Base-by-base conservation (phyloP, 2,797 vertebrate genomes). In the Meriones psammophilus region DNA sequence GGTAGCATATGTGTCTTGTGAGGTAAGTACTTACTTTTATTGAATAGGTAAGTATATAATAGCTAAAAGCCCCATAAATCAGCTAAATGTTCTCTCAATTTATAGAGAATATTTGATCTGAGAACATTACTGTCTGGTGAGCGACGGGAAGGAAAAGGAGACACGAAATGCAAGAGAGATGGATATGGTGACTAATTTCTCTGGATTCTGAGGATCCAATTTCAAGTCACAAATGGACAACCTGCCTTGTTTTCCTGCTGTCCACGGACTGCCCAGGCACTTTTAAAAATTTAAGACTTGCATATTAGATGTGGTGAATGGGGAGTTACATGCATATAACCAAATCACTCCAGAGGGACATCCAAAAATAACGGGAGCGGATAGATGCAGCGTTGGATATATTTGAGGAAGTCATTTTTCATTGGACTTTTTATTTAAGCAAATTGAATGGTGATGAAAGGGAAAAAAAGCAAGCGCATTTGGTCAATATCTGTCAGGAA, bases 11-110 rank as follows among this genome's bases (percentile, higher is more conserved):
- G 98, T 98, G 98, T 98, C 97, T 92, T 98, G 98, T 98, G 98
- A 98, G 98, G 98, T 98, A 98, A 98, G 98, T 98, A 98, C 98
- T 98, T 97, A 97, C 97, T 98, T 98, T 98, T 98, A 98, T 98
- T 98, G 98, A 98, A 98, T 98, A 98, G 98, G 98, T 98, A 98
- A 98, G 98, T 98, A 98, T 98, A 98, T 98, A 98, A 98, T 98
- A 98, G 98, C 98, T 99, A 99, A 99, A 99, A 99, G 98, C 98
- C 97, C 98, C 98, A 98, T 98, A 98, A 99, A 98, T 99, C 98
- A 98, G 98, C 96, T 98, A 98, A 98, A 98, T 98, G 98, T 97
- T 98, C 98, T 98, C 95, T 98, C 98, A 98, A 98, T 98, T 98
- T 98, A 98, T 98, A 98, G 98, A 98, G 98, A 98, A 98, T 98